These are phyloP conservation scores for Forbesichthys papilliferus DNA, from an alignment of 2,113 vertebrate species.

Conservation along the genomic window DNA sequence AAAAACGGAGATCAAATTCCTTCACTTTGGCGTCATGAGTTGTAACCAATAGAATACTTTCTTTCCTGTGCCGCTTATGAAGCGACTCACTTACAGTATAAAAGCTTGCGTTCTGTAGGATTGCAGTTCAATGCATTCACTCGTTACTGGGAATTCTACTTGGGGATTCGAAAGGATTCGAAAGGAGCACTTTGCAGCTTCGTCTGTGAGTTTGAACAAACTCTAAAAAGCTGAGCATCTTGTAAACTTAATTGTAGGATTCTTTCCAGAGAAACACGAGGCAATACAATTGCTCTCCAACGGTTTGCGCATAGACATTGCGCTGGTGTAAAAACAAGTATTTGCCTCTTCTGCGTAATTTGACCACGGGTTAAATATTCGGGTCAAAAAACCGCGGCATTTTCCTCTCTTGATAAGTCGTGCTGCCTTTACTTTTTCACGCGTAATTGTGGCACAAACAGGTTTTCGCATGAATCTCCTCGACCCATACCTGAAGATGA, in stretches of 20 bases:
- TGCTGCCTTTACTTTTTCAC: constrained; percentile 33
- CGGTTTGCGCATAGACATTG: constrained; percentile 38
- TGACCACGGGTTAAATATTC: constrained; percentile 18
- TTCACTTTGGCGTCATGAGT: constrained; percentile 60
- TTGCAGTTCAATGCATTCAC: constrained; percentile 67
- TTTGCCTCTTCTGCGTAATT: constrained; percentile 4
- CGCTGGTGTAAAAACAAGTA: constrained; percentile 14
- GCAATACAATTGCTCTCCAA: constrained; percentile 35
- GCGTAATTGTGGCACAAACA: constrained; percentile 52
- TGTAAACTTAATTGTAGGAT: constrained; percentile 19
- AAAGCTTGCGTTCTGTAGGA: constrained; percentile 51
- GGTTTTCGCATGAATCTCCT: constrained; percentile 92
- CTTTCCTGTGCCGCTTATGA: constrained; percentile 40
- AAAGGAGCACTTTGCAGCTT: constrained; percentile 51
- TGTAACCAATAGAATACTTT: constrained; percentile 49
- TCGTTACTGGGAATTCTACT: constrained; percentile 65
- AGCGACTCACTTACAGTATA: constrained; percentile 31
- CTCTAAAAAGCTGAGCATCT: constrained; percentile 33
- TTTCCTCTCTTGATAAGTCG: constrained; percentile 7
- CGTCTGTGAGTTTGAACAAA: constrained; percentile 28
- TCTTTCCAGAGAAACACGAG: constrained; percentile 26
- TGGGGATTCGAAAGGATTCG: constrained; percentile 49
- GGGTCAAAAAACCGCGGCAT: constrained; percentile 7
- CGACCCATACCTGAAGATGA: constrained; percentile 98
- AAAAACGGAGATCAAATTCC: constrained; percentile 58